Conservation (phyloP, 1,140 invertebrate species). For the Tetramorium simillimum region DNA sequence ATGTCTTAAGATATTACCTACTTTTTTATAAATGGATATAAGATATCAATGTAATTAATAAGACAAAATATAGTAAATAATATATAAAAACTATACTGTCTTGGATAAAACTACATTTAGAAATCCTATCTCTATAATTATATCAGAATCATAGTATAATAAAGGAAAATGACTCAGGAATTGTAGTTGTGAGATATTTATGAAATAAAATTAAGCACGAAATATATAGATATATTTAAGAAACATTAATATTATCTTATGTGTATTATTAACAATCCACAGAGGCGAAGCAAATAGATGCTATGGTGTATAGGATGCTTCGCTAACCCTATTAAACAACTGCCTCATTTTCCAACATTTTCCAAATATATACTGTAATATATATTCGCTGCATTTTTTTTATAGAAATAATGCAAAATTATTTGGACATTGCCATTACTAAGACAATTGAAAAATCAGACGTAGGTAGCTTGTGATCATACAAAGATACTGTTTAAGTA, state of each 20-base stretch:
- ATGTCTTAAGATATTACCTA: not conserved
- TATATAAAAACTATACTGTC: not conserved
- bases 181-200: constrained; percentile 11
- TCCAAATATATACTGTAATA: not conserved
- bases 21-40: not conserved
- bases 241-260: constrained; percentile 6
- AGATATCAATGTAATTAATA: not conserved
- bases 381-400: not conserved
- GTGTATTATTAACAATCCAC: constrained; percentile 14
- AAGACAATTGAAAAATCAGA: not conserved
- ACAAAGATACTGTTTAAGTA: constrained; percentile 25
- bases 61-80: constrained; percentile 19
- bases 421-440: not conserved
- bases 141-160: not conserved
- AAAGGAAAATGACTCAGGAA: not conserved
- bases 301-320: not conserved
- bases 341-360: constrained; percentile 17
- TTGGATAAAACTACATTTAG: not conserved
- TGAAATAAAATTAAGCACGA: constrained; percentile 28
- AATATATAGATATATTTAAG: not conserved
- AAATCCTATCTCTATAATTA: not conserved
- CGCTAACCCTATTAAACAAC: not conserved
- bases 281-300: constrained; percentile 1
- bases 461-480: constrained; percentile 24
- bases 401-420: constrained; percentile 4